Base-by-base conservation (phyloP, 2,888 invertebrate species). In the Doris montereyensis region DNA sequence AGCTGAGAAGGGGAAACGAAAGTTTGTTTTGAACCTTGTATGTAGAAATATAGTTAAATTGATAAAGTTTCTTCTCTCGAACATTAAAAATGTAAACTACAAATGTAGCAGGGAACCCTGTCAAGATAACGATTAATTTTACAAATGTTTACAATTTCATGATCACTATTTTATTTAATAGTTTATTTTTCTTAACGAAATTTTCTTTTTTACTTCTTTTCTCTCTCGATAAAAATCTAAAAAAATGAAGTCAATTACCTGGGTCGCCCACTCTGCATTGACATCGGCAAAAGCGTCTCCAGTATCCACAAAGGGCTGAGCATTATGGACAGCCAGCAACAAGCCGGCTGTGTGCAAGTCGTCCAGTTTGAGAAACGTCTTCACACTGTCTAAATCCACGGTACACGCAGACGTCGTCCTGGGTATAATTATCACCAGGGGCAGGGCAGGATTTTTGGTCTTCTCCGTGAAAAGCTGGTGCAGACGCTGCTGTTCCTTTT, bases 381-480 rank as follows among this genome's bases (percentile, higher is more conserved):
- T 35, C 0, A 83, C 26, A 2, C 26, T 24, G 32, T 32, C 8
- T 8, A 52, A 5, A 1, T 77, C 57, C 13, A 77, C 52, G 26
- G 30, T 30, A 26, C 17, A n/a, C 1, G 80, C 13, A 13, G 81
- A 72, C 3, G 78, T 58, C 13, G 79, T 17, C 17, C 82, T 74
- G 17, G 86, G 85, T n/a, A 85, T 72, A 57, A 89, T 57, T 35
- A 88, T 76, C n/a, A 87, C 85, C 84, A 89, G 81, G 32, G 89
- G 88, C 21, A 87, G 78, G 0, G 84, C 79, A 24, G 88, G 88
- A 67, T 77, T 52, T 5, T 73, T 73, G 10, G 86, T 86, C 57
- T 85, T 87, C 30, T 84, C 82, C 32, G 84, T 80, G 5, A 88
- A 79, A 21, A 88, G 65, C 74, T 79, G 81, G 21, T 84, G 83